phyloP scores from a whole-genome alignment of 2,113 vertebrate genomes.

The Paedocypris sp. region DNA sequence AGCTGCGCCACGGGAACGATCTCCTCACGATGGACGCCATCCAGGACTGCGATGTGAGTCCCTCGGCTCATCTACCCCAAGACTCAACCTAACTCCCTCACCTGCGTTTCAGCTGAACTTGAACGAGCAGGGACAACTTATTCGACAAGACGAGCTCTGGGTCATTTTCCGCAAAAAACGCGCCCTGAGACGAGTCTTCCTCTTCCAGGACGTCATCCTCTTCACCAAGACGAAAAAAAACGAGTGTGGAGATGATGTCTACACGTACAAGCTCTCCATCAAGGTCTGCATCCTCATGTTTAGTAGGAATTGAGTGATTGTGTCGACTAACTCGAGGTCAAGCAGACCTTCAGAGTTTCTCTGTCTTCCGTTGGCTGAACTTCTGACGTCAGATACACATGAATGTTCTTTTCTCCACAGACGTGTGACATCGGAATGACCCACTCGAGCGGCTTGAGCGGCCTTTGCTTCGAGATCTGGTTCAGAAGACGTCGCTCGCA shows the following conservation, averaged over 20 bases:
- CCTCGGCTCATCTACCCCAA: too few relatives aligned
- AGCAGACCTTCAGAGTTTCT: too few relatives aligned
- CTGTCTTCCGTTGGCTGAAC: too few relatives aligned
- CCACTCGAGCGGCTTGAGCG: constrained; percentile 50
- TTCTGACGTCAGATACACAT: neutral
- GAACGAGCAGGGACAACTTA: constrained; percentile 65
- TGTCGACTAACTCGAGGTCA: too few relatives aligned
- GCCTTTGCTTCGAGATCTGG: constrained; percentile 67
- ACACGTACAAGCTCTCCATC: constrained; percentile 67
- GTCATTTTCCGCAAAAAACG: constrained; percentile 62
- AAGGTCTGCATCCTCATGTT: constrained; percentile 61
- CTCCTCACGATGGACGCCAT: constrained; percentile 68
- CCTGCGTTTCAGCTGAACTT: constrained; percentile 62
- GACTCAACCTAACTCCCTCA: too few relatives aligned
- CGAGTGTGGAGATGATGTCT: constrained; percentile 58
- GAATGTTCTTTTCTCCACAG: constrained; percentile 31
- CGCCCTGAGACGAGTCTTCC: constrained; percentile 58
- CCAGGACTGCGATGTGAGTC: constrained; percentile 62
- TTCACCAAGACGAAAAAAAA: constrained; percentile 67
- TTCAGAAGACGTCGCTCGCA: constrained; percentile 61
- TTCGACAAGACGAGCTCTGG: constrained; percentile 61
- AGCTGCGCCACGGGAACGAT: constrained; percentile 64
- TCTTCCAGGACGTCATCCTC: constrained; percentile 67
- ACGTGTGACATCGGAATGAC: constrained; percentile 65
- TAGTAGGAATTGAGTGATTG: too few relatives aligned